These are phyloP conservation scores for Oligia fasciuncula DNA, from an alignment of 2,888 invertebrate species.

Conservation along the genomic window DNA sequence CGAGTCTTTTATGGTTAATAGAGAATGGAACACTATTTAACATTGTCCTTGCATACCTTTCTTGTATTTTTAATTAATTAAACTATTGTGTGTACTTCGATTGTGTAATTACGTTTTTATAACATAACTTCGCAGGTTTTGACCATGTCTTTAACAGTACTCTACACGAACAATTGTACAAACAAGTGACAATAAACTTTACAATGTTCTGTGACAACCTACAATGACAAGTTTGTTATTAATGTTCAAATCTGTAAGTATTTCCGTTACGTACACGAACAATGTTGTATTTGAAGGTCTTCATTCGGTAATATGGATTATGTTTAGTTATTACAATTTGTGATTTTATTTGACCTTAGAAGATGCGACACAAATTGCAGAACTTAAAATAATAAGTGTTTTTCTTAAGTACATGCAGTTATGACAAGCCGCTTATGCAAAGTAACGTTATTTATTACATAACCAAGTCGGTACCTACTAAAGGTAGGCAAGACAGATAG, in stretches of 20 bases:
- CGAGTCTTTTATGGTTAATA: constrained; percentile 7
- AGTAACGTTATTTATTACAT: constrained; percentile 16
- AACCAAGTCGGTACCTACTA: neutral
- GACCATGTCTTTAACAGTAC: constrained; percentile 8
- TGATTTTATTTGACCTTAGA: constrained; percentile 10
- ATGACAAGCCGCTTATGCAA: neutral
- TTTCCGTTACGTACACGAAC: constrained; percentile 27
- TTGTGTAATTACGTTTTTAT: constrained; percentile 7
- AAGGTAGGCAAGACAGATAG: neutral
- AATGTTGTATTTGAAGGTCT: constrained; percentile 23
- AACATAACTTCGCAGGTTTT: constrained; percentile 20
- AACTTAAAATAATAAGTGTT: neutral
- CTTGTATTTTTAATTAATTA: constrained; percentile 11
- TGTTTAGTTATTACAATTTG: neutral
- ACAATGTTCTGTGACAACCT: constrained; percentile 28
- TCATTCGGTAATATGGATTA: neutral
- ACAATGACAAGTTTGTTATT: constrained; percentile 37
- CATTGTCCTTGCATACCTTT: constrained; percentile 15
- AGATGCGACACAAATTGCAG: constrained; percentile 1
- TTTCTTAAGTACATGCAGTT: neutral
- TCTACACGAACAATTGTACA: constrained; percentile 33
- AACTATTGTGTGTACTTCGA: neutral
- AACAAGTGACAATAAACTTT: constrained; percentile 45
- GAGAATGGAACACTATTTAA: constrained; percentile 6
- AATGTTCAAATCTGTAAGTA: constrained; percentile 33